Base-by-base conservation (phyloP, 1,140 invertebrate species). In the Sweltsa coloradensis region DNA sequence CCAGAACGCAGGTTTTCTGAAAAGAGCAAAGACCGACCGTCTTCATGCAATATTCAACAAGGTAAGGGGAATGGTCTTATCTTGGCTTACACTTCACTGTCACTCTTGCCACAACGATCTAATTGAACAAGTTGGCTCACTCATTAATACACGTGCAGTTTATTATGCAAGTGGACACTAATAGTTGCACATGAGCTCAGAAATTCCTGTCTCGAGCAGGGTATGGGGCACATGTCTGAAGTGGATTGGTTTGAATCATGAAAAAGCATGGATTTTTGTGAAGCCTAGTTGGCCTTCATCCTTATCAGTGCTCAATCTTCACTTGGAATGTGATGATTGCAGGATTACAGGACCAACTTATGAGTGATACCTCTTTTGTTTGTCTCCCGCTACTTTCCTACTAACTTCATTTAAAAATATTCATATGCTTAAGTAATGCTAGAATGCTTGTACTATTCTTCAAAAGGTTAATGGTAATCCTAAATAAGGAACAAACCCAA, bases 41-140 rank as follows among this genome's bases (percentile, higher is more conserved):
- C 74, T 97, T 52, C 72, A 79, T 64, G 83, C 88, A 58, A 84
- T 95, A 60, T 97, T 96, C 69, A 68, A 80, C 49, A 87, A 79
- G 71, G 76, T 78, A 64, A 65, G 45, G n/a, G n/a, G n/a, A n/a
- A n/a, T 51, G 51, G 44, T 39, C 7, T n/a, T 37, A 3, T 16
- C 11, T 47, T 11, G 16, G n/a, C 22, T 22, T 46, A 46, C 13
- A 1, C 1, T 29, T 29, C 25, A n/a, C n/a, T 23, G 14, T 31
- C 4, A 44, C 5, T 11, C 5, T n/a, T 7, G 6, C n/a, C 21
- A 31, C 16, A 4, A 4, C 14, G 9, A 7, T 42, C 16, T 42
- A 7, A 9, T 9, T 42, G 16, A 9, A 25, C 41, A 24, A 19
- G 7, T 42, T 16, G 7, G 7, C n/a, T 42, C 7, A 31, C 6